phyloP scores from a whole-genome alignment of 2,888 invertebrate species.

The Dryocosmus kuriphilus region DNA sequence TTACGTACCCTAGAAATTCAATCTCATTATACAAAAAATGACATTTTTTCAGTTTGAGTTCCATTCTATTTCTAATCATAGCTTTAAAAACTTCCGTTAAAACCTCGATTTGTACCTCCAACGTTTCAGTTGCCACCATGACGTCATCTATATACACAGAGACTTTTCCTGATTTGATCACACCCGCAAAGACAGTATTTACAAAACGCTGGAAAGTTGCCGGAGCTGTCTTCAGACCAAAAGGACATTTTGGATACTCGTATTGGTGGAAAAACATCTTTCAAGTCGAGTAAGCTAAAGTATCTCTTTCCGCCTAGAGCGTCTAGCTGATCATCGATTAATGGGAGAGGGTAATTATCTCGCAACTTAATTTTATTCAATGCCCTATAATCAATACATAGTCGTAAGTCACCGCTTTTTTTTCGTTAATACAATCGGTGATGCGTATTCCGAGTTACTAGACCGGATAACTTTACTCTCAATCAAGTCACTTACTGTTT shows the following conservation, averaged over 20 bases:
- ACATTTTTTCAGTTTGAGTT: too few relatives aligned
- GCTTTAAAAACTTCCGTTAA: background rate
- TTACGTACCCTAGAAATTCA: slow-evolving; percentile 5
- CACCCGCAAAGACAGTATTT: background rate
- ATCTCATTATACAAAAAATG: slow-evolving; percentile 12
- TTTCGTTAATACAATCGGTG: slow-evolving; percentile 57
- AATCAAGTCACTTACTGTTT: slow-evolving; percentile 43
- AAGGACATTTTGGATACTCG: too few relatives aligned
- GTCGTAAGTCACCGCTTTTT: slow-evolving; percentile 60
- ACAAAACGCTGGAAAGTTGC: slow-evolving; percentile 31
- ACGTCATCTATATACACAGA: too few relatives aligned
- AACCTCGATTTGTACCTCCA: background rate
- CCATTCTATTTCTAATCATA: background rate
- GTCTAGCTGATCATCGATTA: slow-evolving; percentile 64
- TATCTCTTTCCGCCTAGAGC: slow-evolving; percentile 58
- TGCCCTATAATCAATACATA: slow-evolving; percentile 63
- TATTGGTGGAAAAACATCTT: slow-evolving; percentile 62
- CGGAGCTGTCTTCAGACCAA: background rate
- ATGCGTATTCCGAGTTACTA: too few relatives aligned
- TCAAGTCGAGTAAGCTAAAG: slow-evolving; percentile 65
- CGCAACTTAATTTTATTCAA: slow-evolving; percentile 61
- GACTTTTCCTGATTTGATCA: too few relatives aligned
- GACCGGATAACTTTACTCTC: slow-evolving; percentile 45
- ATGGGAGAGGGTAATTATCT: slow-evolving; percentile 59
- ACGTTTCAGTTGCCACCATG: too few relatives aligned